Conservation (phyloP, 2,113 vertebrate genomes). For the Camelus bactrianus region DNA sequence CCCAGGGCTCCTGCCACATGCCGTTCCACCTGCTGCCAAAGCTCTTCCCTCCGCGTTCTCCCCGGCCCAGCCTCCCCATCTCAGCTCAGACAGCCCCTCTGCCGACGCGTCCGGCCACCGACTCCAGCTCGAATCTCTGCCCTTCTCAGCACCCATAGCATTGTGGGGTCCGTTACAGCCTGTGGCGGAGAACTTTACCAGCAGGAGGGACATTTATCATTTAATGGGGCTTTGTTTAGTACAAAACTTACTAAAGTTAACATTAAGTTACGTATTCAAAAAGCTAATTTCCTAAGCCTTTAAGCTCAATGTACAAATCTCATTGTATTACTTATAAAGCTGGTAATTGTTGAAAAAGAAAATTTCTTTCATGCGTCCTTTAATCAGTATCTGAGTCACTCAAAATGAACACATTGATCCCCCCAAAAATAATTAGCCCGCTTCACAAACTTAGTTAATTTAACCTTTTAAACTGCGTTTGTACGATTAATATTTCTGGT, state of each 20-base stretch:
- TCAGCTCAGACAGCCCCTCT: fast-evolving
- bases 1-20: fast-evolving
- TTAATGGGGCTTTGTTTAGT: not conserved
- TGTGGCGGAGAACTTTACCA: fast-evolving
- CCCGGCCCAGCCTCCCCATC: fast-evolving
- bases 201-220: not conserved
- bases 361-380: fast-evolving
- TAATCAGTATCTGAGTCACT: not conserved
- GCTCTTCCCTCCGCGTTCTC: too few relatives aligned
- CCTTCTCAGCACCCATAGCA: fast-evolving
- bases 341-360: fast-evolving
- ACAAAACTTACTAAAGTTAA: not conserved
- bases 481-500: not conserved
- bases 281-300: not conserved
- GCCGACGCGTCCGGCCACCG: not conserved
- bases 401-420: not conserved
- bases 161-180: fast-evolving
- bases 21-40: fast-evolving
- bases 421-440: not conserved
- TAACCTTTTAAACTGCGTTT: not conserved
- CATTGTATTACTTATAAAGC: not conserved
- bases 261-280: not conserved
- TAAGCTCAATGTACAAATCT: not conserved
- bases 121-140: fast-evolving
- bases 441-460: not conserved